Percentiles rank a stretch among this genome's conserved stretches.
phyloP scores from a whole-genome alignment of 2,113 vertebrate species.

The Rutilus rutilus region DNA sequence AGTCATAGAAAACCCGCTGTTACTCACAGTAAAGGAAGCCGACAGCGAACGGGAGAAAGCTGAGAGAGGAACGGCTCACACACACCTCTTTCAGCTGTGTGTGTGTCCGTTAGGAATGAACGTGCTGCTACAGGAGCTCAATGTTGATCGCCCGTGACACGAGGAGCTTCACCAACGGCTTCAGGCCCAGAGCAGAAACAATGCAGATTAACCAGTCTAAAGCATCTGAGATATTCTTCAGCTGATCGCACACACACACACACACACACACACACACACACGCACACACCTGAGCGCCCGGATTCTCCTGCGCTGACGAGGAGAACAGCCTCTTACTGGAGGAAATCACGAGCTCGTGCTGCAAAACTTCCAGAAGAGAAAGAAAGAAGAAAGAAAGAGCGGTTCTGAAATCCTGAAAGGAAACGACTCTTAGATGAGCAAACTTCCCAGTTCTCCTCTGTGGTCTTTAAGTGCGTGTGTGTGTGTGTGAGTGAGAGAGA shows the following conservation, averaged over 20 bases:
- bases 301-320: not conserved
- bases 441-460: conserved; percentile 8
- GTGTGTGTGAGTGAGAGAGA: no score
- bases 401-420: not conserved
- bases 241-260: no score
- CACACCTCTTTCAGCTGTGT: no score
- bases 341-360: not conserved
- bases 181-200: not conserved
- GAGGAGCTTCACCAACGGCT: not conserved
- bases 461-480: not conserved
- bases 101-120: not conserved
- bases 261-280: not conserved
- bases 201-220: conserved; percentile 43
- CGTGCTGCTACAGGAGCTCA: not conserved
- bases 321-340: not conserved
- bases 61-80: not conserved
- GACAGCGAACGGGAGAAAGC: not conserved
- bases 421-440: not conserved
- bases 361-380: not conserved
- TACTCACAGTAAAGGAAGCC: not conserved
- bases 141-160: not conserved
- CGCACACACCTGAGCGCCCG: not conserved
- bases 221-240: conserved; percentile 11
- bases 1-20: not conserved
- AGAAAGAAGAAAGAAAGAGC: not conserved